Base-by-base conservation (phyloP, 2,113 vertebrate species). In the Hyperopisus bebe region DNA sequence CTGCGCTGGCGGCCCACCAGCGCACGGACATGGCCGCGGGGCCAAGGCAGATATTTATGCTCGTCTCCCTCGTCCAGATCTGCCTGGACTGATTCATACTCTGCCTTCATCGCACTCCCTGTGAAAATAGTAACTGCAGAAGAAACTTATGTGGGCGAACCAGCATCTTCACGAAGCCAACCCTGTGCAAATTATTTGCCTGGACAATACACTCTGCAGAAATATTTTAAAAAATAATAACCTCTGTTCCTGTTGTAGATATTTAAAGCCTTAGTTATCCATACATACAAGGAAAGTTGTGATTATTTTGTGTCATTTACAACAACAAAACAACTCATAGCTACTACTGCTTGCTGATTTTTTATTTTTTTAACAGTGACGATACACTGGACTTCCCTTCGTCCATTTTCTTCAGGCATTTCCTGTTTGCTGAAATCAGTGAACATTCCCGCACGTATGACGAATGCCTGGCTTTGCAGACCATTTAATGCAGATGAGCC, bases 401-500 rank as follows among this genome's bases (percentile, higher is more conserved):
- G 17, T 31, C n/a, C 17, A 1, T 31, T 42, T 89, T 66, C 48
- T 48, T 85, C 48, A 82, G 88, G 88, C 74, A 55, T 89, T 89
- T 89, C 77, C 48, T 83, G 74, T 89, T 62, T 47, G 24, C 80
- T 58, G 15, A 83, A 58, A 50, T 89, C 77, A 44, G 6, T 53
- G 0, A 21, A 88, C 62, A 86, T 50, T 84, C n/a, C 62, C 46
- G 91, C 90, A 89, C 85, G 6, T 2, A 51, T 51, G 48, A 27
- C 77, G 42, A 82, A 82, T 24, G 42, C 31, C 39, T 44, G 35
- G 35, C 77, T 21, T 70, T 31, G 62, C 10, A 1, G n/a, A 31
- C 10, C 3, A 27, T 27, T 70, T 31, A 27, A 31, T 31, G 62
- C n/a, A 31, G 62, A 70, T 27, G n/a, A 70, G 27, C n/a, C n/a